Conservation (phyloP, 2,797 vertebrate genomes). For the Pampus argenteus region DNA sequence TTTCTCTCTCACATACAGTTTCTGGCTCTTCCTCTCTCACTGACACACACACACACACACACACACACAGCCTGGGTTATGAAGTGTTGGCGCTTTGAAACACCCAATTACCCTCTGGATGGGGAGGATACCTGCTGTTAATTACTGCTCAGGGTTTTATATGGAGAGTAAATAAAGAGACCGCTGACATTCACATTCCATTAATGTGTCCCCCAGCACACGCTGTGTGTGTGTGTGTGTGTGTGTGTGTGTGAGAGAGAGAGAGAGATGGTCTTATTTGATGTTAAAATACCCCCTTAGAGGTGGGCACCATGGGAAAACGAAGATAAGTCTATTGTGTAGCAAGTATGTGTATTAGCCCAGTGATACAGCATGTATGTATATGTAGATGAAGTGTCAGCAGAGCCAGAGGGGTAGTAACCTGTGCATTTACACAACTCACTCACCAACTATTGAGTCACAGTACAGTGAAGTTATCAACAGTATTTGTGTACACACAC, state of each 20-base stretch:
- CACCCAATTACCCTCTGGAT: slow-evolving; percentile 98
- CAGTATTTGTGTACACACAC: background rate
- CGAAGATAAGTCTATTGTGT: background rate
- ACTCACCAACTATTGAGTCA: background rate
- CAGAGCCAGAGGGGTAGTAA: background rate
- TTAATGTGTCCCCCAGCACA: slow-evolving; percentile 91
- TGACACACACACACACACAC: slow-evolving; percentile 35
- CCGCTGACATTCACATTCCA: slow-evolving; percentile 99
- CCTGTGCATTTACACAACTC: background rate
- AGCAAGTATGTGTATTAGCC: background rate
- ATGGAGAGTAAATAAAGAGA: slow-evolving; percentile 99
- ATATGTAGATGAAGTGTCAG: background rate
- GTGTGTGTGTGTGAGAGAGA: slow-evolving; percentile 56
- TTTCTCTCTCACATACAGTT: slow-evolving; percentile 65
- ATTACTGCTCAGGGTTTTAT: slow-evolving; percentile 98
- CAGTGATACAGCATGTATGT: background rate
- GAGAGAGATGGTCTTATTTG: slow-evolving; percentile 55
- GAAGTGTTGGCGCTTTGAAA: slow-evolving; percentile 97
- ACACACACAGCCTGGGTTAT: slow-evolving; percentile 86
- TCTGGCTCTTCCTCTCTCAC: slow-evolving; percentile 34
- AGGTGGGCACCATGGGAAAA: background rate
- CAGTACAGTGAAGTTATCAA: slow-evolving; percentile 2
- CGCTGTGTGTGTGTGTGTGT: slow-evolving; percentile 82
- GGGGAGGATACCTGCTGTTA: slow-evolving; percentile 99
- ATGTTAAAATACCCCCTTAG: slow-evolving; percentile 68